Conservation (phyloP, 2,113 vertebrate genomes). For the Heterochromis multidens region DNA sequence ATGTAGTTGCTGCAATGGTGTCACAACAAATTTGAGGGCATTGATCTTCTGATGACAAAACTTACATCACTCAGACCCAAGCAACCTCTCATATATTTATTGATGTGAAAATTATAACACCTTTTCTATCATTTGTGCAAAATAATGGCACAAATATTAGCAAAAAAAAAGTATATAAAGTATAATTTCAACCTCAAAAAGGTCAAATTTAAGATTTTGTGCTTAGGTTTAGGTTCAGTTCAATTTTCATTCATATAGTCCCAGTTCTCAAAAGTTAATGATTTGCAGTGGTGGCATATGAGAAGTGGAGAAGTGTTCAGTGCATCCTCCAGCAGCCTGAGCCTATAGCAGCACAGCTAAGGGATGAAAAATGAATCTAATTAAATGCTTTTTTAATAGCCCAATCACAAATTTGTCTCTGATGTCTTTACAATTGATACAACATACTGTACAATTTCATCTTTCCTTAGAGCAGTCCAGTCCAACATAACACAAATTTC, state of each 20-base stretch:
- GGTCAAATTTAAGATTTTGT: neutral
- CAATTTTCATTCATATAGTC: neutral
- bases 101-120: neutral
- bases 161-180: neutral
- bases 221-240: neutral
- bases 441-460: neutral
- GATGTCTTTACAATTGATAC: neutral
- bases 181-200: neutral
- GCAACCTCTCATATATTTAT: neutral
- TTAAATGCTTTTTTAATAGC: neutral
- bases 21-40: neutral
- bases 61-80: neutral
- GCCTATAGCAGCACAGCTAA: too few species aligned
- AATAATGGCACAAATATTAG: neutral
- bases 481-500: neutral
- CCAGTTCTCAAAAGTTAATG: neutral
- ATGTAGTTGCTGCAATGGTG: neutral
- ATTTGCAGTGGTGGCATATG: neutral
- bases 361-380: too few species aligned
- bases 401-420: neutral
- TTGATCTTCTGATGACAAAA: neutral
- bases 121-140: neutral
- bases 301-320: neutral
- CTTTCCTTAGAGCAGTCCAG: neutral
- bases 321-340: neutral